phyloP scores from a whole-genome alignment of 1,140 invertebrate species.

The Thalassaphorura encarpata region DNA sequence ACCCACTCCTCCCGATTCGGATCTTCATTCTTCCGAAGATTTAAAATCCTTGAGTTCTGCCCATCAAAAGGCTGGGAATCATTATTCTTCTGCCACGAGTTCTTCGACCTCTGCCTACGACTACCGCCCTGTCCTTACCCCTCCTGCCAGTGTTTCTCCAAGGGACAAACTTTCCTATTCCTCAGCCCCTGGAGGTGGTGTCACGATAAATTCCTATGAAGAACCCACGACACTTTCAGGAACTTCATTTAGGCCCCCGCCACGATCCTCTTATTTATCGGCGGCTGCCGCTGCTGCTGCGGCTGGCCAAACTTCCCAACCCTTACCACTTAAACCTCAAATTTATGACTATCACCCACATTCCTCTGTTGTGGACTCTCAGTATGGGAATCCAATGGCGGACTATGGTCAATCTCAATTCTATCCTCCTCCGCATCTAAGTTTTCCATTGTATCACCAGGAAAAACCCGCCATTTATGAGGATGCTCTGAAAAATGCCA shows the following conservation, averaged over 20 bases:
- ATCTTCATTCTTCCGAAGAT: slow-evolving; percentile 62
- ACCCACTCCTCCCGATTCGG: slow-evolving; percentile 67
- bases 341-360: slow-evolving; percentile 50
- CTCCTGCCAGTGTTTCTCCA: slow-evolving; percentile 86
- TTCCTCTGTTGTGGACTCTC: slow-evolving; percentile 41
- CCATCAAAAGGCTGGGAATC: slow-evolving; percentile 30
- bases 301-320: no score
- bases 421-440: slow-evolving; percentile 54
- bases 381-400: slow-evolving; percentile 44
- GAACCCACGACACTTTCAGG: slow-evolving; percentile 9
- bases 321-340: slow-evolving; percentile 79
- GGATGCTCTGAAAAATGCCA: slow-evolving; percentile 44
- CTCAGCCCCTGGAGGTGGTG: not conserved
- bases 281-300: no score
- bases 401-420: slow-evolving; percentile 73
- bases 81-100: slow-evolving; percentile 32
- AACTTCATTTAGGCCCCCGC: slow-evolving; percentile 31
- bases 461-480: slow-evolving; percentile 46
- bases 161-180: slow-evolving; percentile 40
- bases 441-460: slow-evolving; percentile 80
- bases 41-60: slow-evolving; percentile 40
- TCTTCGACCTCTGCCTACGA: slow-evolving; percentile 33
- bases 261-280: slow-evolving; percentile 31
- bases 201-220: slow-evolving; percentile 27
- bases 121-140: slow-evolving; percentile 74